Evolutionary conservation across 2,888 invertebrate species (phyloP), one percentile per base, ranked within the genome.

Genomic region (Scaeva pyrastri): DNA sequence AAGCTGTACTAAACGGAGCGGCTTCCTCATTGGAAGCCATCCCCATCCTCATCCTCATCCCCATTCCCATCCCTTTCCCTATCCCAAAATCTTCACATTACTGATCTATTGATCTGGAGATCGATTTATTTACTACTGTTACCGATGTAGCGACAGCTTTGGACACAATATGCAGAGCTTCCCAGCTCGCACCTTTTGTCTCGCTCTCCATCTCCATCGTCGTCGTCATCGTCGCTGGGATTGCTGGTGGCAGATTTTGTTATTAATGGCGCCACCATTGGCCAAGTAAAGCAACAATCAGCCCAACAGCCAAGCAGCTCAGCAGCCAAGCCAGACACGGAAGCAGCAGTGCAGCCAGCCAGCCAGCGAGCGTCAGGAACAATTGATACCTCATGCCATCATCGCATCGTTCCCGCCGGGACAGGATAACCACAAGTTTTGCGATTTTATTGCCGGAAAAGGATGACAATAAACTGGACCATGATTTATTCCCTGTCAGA

Each of bases 361-460:
- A 31, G 31, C 31, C 31, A 31, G 31, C 31, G 31, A 31, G 62
- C 70, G 68, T 85, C 85, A 81, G 72, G 23, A 85, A 79, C 76
- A 85, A 85, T 85, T 85, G 81, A 85, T 81, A 81, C 81, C 85
- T 85, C 85, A 85, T 85, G 85, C 66, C 80, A 60, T 76, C 84
- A 52, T 75, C 76, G 43, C 84, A 52, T 75, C 76, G 43, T 58
- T 71, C 43, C 43, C 64, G 23, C 4, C 52, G 43, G 62, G 81
- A 80, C 82, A 82, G 75, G 81, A 81, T 77, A 77, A 81, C 74
- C 74, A 81, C 86, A 82, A 82, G 82, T 79, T 72, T 80, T 80
- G 73, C 85, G 74, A 82, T 86, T 86, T 86, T 86, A 86, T 82
- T 86, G 86, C 86, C 86, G 86, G 86, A 86, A 86, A 78, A 77